phyloP scores from a whole-genome alignment of 2,113 vertebrate genomes.

The Entelurus aequoreus region DNA sequence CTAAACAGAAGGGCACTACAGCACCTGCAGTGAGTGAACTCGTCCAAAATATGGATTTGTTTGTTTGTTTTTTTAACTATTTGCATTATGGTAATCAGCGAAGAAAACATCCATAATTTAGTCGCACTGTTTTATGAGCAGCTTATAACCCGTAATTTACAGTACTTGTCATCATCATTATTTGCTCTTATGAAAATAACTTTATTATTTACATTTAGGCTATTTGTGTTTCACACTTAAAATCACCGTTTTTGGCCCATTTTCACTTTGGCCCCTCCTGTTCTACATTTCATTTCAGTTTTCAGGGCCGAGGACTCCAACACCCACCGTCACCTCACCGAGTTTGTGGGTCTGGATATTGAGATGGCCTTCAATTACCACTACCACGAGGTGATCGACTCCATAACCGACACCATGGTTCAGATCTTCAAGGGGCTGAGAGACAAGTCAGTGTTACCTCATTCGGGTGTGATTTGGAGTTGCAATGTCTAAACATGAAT shows the following conservation, averaged over 20 bases:
- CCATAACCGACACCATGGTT: slow-evolving; percentile 95
- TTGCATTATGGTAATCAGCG: no score
- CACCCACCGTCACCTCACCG: slow-evolving; percentile 95
- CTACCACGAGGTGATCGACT: slow-evolving; percentile 96
- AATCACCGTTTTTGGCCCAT: background rate
- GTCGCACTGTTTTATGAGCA: no score
- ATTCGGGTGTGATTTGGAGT: background rate
- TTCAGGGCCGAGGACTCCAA: slow-evolving; percentile 98
- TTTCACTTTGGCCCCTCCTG: background rate
- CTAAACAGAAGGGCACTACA: no score
- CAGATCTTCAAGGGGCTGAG: slow-evolving; percentile 97
- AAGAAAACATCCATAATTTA: no score
- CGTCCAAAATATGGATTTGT: background rate
- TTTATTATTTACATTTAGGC: no score
- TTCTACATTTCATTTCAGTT: slow-evolving; percentile 68
- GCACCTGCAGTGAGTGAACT: no score
- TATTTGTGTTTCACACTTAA: background rate
- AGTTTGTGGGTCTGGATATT: slow-evolving; percentile 98
- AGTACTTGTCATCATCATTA: no score
- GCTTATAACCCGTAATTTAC: no score
- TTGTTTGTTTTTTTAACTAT: background rate
- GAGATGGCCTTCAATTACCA: slow-evolving; percentile 99
- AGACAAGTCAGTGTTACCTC: slow-evolving; percentile 78
- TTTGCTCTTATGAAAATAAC: no score
- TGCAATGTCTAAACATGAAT: background rate